Percentiles rank a stretch among this genome's conserved stretches.
These are phyloP conservation scores for Anguilla anguilla DNA, from an alignment of 2,797 vertebrate genomes.

Conservation along the genomic window DNA sequence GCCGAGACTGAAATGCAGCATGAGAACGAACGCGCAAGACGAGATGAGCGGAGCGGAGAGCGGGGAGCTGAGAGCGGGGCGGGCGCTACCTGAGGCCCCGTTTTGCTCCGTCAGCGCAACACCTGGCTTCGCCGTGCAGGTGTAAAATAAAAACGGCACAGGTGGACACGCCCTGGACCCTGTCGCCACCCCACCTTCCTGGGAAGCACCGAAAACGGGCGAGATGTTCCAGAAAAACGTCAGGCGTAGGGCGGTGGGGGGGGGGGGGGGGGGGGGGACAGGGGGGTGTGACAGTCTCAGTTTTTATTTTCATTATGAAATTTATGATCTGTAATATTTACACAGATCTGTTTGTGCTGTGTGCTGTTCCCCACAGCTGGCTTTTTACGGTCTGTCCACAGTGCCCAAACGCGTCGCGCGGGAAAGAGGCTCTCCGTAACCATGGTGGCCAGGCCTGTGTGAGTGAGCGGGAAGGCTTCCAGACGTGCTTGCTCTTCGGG, in stretches of 20 bases:
- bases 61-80: not conserved
- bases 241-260: no score
- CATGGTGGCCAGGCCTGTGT: not conserved
- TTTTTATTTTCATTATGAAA: not conserved
- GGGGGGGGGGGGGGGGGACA: no score
- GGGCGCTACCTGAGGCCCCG: no score
- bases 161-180: no score
- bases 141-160: no score
- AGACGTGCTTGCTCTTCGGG: slow-evolving; percentile 1
- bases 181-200: no score
- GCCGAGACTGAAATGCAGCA: slow-evolving; percentile 71
- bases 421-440: not conserved
- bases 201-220: no score
- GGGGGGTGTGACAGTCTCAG: not conserved
- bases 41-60: not conserved
- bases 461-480: not conserved
- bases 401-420: not conserved
- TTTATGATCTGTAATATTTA: not conserved
- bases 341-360: not conserved
- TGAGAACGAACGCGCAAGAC: slow-evolving; percentile 51
- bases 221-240: no score
- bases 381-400: not conserved
- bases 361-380: not conserved
- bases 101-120: no score
- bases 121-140: no score